These are phyloP conservation scores for Clupea harengus DNA, from an alignment of 2,113 vertebrate species.

Conservation along the genomic window DNA sequence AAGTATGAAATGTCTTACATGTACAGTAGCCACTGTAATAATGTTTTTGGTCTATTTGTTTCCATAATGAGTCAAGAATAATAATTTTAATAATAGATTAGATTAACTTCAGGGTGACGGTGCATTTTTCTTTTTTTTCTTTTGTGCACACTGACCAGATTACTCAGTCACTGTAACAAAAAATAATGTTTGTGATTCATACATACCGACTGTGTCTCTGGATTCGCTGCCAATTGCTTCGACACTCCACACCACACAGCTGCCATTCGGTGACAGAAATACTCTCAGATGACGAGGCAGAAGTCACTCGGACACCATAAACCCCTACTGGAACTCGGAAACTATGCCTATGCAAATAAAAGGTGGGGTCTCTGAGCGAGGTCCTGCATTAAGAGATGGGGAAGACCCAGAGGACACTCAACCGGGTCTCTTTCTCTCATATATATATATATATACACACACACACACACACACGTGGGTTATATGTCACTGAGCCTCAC, in stretches of 20 bases:
- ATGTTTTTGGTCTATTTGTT: background rate
- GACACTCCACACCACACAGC: background rate
- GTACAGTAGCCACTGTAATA: constrained; percentile 8
- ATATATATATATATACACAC: background rate
- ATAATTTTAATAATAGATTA: constrained; percentile 5
- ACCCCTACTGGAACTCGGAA: background rate
- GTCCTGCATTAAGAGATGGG: background rate
- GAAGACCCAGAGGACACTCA: background rate
- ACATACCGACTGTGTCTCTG: constrained; percentile 6
- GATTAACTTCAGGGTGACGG: constrained; percentile 1
- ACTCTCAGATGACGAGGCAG: constrained; percentile 1
- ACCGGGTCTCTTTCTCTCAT: constrained; percentile 54
- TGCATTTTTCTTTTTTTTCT: background rate
- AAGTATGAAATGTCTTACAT: constrained; percentile 2
- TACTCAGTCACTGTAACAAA: background rate
- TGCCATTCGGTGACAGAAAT: background rate
- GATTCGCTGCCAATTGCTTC: background rate
- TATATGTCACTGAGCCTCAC: background rate
- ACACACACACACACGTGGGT: background rate
- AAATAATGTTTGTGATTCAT: constrained; percentile 2
- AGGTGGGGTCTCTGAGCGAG: background rate
- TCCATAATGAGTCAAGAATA: background rate
- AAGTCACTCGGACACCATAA: background rate
- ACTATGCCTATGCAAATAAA: constrained; percentile 9
- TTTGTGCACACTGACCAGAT: constrained; percentile 4